These are phyloP conservation scores for Catonia carolina DNA, from an alignment of 2,888 invertebrate genomes.

Conservation along the genomic window DNA sequence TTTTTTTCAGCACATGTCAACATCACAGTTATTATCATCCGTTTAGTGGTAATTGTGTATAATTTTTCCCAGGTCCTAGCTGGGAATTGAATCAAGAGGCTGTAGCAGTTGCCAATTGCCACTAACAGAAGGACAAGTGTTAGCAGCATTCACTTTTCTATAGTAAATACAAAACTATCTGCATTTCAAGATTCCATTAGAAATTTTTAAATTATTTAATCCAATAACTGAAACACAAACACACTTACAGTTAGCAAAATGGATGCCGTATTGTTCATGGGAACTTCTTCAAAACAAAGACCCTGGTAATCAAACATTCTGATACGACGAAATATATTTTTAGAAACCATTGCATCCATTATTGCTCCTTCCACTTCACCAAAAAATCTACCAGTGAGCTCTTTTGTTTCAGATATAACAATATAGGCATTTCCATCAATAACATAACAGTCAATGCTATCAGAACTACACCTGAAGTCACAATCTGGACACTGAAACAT, in stretches of 20 bases:
- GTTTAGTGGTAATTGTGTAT: too few species aligned
- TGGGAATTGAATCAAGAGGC: too few species aligned
- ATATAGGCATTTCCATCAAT: conserved; percentile 88
- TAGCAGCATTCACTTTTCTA: too few species aligned
- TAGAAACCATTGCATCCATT: conserved; percentile 65
- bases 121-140: too few species aligned
- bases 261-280: conserved; percentile 40
- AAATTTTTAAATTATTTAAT: too few species aligned
- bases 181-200: too few species aligned
- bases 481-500: conserved; percentile 46
- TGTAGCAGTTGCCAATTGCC: too few species aligned
- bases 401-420: conserved; percentile 59
- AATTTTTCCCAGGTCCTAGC: too few species aligned
- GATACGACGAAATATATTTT: conserved; percentile 64
- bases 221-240: too few species aligned
- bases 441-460: conserved; percentile 72
- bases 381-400: conserved; percentile 75
- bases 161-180: too few species aligned
- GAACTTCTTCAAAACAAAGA: conserved; percentile 53
- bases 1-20: too few species aligned
- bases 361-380: conserved; percentile 73
- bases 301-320: conserved; percentile 82
- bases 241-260: conserved; percentile 41
- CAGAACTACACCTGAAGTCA: conserved; percentile 52
- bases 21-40: too few species aligned